Evolutionary conservation across 2,888 invertebrate genomes (phyloP).

Genomic region (Drosophila melanosoma): DNA sequence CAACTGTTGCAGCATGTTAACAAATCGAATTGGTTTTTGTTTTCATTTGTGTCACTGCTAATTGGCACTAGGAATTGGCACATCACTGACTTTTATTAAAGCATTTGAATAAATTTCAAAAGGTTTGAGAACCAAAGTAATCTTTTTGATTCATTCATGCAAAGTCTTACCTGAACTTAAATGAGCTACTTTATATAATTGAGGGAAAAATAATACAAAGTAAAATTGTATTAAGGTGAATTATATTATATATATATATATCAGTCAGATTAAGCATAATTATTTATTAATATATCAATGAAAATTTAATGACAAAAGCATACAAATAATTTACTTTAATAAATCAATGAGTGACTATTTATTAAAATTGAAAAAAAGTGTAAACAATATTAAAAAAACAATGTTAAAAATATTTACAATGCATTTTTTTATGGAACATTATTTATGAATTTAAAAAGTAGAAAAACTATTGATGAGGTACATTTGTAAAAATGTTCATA

Average conservation of each 20-base stretch:
- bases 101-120: constrained; percentile 39
- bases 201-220: not conserved
- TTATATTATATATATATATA: no score
- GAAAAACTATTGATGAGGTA: not conserved
- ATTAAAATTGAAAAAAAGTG: not conserved
- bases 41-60: constrained; percentile 57
- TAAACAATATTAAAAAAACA: not conserved
- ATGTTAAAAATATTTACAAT: not conserved
- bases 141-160: constrained; percentile 1
- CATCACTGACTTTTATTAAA: constrained; percentile 19
- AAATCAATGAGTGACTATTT: not conserved
- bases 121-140: constrained; percentile 26
- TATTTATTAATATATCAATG: not conserved
- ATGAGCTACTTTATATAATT: constrained; percentile 4
- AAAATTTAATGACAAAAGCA: not conserved
- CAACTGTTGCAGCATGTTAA: constrained; percentile 21
- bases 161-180: not conserved
- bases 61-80: constrained; percentile 64
- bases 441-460: not conserved
- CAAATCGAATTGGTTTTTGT: constrained; percentile 32
- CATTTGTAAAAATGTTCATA: not conserved
- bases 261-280: not conserved
- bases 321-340: not conserved
- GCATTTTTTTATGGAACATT: not conserved
- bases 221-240: not conserved